Base-by-base conservation (phyloP, 1,140 invertebrate species). In the Leptinotarsa defecta region DNA sequence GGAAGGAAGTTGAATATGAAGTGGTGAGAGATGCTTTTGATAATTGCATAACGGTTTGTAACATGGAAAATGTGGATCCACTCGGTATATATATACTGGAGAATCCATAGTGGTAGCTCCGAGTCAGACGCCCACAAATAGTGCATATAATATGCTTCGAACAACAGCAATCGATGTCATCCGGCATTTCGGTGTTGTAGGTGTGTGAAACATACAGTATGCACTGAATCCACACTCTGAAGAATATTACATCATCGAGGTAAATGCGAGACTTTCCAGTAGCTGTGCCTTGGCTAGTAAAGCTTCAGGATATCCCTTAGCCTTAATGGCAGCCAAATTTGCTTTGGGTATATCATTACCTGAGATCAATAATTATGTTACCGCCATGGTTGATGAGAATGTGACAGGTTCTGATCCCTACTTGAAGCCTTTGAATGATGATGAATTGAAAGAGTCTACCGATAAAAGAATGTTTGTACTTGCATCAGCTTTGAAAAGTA, bases 11-110 rank as follows among this genome's bases (percentile, higher is more conserved):
- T n/a, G n/a, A n/a, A n/a, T n/a, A n/a, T n/a, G n/a, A n/a, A n/a
- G n/a, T n/a, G n/a, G n/a, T n/a, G n/a, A n/a, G n/a, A n/a, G n/a
- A n/a, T n/a, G n/a, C n/a, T n/a, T n/a, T n/a, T n/a, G n/a, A n/a
- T n/a, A n/a, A n/a, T n/a, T n/a, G n/a, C n/a, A 97, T 99, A 67
- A 99, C 98, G 0, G 98, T 99, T 2, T 99, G 98, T 86, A 99
- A 99, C 84, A 99, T 99, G 98, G 98, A 99, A 87, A 99, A 99
- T 87, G 93, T 99, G 1, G 98, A 99, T 89, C 98, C 98, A 2
- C 87, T 99, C 8, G 98, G 98, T n/a, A 99, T 99, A 76, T 99
- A 76, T 98, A 99, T 81, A 99, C 98, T 0, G 98, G 98, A 43
- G 98, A 99, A 87, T 98, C 96, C 0, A 99, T 99, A 78, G 98